Conservation (phyloP, 2,797 vertebrate genomes). For the Oreonectes daqikongensis region DNA sequence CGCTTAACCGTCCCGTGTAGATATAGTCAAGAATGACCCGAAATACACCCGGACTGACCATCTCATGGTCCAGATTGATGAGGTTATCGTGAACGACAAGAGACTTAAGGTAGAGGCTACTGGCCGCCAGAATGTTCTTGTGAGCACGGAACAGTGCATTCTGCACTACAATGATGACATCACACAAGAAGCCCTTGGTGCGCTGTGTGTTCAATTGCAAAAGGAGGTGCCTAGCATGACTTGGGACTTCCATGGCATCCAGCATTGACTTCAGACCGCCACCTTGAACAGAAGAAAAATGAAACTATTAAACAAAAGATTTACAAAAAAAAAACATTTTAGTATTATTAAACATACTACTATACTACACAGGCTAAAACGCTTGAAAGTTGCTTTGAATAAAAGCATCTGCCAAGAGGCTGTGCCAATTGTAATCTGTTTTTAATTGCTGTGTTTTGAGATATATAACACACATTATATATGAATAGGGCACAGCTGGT, state of each 20-base stretch:
- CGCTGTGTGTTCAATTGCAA: constrained; percentile 98
- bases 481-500: constrained; percentile 14
- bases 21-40: constrained; percentile 98
- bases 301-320: constrained; percentile 42
- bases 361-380: too few species aligned
- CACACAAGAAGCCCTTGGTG: constrained; percentile 98
- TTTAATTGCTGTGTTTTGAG: constrained; percentile 30
- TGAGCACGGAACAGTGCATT: constrained; percentile 98
- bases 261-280: constrained; percentile 94
- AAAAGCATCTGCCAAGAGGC: background rate
- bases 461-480: constrained; percentile 28
- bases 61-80: constrained; percentile 98
- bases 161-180: constrained; percentile 99
- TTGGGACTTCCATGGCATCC: constrained; percentile 97
- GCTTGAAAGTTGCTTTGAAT: too few species aligned
- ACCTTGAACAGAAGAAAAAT: constrained; percentile 81
- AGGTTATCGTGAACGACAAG: constrained; percentile 99
- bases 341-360: too few species aligned
- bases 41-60: constrained; percentile 98
- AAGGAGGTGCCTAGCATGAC: constrained; percentile 98
- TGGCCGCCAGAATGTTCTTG: constrained; percentile 99
- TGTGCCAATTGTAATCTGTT: constrained; percentile 22
- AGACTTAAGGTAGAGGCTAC: constrained; percentile 99
- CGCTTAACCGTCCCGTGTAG: constrained; percentile 93
- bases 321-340: too few species aligned